Evolutionary conservation across 1,140 invertebrate genomes (phyloP).

Genomic region (Oppia nitens): DNA sequence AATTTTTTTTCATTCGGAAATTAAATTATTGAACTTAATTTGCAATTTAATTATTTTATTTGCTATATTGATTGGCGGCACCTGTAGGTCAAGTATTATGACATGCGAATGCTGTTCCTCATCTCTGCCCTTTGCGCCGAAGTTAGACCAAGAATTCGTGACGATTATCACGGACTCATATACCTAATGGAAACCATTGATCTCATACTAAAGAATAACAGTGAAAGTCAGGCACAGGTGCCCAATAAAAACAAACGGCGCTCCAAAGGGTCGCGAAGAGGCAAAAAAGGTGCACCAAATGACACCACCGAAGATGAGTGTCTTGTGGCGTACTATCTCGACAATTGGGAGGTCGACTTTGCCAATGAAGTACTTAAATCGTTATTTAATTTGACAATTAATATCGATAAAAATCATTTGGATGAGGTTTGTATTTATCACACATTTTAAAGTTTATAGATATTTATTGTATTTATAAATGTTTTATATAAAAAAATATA

Average conservation of each 20-base stretch:
- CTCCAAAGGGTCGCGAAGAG: slow-evolving; percentile 13
- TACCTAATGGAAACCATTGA: slow-evolving; percentile 62
- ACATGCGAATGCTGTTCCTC: slow-evolving; percentile 72
- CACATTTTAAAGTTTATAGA: no score
- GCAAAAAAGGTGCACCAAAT: slow-evolving; percentile 3
- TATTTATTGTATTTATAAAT: not conserved
- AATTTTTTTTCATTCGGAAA: no score
- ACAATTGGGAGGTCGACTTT: slow-evolving; percentile 47
- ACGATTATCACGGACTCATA: slow-evolving; percentile 58
- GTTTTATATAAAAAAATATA: not conserved
- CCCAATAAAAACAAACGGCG: slow-evolving; percentile 13
- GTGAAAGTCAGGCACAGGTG: slow-evolving; percentile 22
- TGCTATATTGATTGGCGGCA: no score
- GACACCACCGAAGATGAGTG: slow-evolving; percentile 7
- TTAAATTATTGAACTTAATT: no score
- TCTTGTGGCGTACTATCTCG: slow-evolving; percentile 20
- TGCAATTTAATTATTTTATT: no score
- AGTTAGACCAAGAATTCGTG: slow-evolving; percentile 46
- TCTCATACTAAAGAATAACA: slow-evolving; percentile 39
- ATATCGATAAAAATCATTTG: slow-evolving; percentile 29
- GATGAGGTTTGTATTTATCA: slow-evolving; percentile 31
- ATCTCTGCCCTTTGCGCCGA: slow-evolving; percentile 58
- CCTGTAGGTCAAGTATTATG: slow-evolving; percentile 47
- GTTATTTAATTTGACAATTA: slow-evolving; percentile 66
- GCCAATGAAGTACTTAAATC: slow-evolving; percentile 69